Evolutionary conservation across 2,113 vertebrate species (phyloP), one percentile per base, ranked within the genome.

Genomic region (Electrona antarctica): DNA sequence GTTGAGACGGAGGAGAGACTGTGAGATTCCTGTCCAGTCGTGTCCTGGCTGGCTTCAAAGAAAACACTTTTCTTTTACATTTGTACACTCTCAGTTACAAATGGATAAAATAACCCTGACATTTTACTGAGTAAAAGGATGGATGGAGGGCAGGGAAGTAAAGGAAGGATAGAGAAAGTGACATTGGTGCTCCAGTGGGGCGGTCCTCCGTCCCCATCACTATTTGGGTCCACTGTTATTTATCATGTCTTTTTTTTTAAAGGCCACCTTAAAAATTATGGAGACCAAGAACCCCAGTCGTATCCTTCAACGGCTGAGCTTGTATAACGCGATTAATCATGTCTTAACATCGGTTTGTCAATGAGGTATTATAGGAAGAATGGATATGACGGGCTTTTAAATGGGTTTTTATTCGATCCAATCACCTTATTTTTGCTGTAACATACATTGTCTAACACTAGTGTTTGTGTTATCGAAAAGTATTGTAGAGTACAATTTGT

Each of bases 361-460:
- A 29, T 33, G 52, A 61, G 65, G 71, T 58, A 7, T 41, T 51
- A 63, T 12, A 73, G 7, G 63, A 8, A 29, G 14, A 15, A 7
- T 48, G 41, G 41, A 29, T 9, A 45, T 15, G 8, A 65, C 48
- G 28, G 14, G 62, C 78, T 85, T 84, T 88, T 85, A 73, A 79
- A 70, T 50, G 49, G 33, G 5, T 70, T 4, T 3, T 85, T 55
- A 46, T 74, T 73, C 54, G 76, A 78, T 68, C 54, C 63, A 54
- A 6, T 73, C 8, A 49, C n/a, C 48, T 52, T 69, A 74, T 77
- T 79, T 74, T 73, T 9, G 6, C 13, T 84, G 87, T 78, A 67
- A 65, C 65, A 71, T 71, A 14, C 58, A 69, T 72, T 5, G 13
- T 64, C 71, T 55, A 61, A 59, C 67, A 46, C 29, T 59, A 45